Percentiles rank a stretch among this genome's conserved stretches.
phyloP scores from a whole-genome alignment of 2,888 invertebrate species.

The Cosmorhoe ocellata region DNA sequence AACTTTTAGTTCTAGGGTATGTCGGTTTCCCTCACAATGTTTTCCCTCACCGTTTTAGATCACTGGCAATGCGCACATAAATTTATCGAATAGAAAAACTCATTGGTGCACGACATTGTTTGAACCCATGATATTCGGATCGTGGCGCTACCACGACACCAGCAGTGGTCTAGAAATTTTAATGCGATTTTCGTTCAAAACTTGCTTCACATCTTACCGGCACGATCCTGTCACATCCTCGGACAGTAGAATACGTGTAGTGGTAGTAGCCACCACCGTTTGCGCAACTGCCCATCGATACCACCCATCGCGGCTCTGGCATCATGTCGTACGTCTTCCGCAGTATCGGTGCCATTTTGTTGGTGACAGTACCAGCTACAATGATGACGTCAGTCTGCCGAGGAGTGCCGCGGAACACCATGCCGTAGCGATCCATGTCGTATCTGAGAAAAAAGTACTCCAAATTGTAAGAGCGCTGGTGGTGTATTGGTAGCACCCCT shows the following conservation, averaged over 20 bases:
- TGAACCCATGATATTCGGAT: too few relatives aligned
- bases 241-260: constrained; percentile 98
- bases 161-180: too few relatives aligned
- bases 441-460: constrained; percentile 86
- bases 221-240: constrained; percentile 68
- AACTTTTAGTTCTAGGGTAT: too few relatives aligned
- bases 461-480: too few relatives aligned
- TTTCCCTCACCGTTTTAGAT: too few relatives aligned
- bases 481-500: too few relatives aligned
- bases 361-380: constrained; percentile 98
- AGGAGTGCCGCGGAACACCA: constrained; percentile 98
- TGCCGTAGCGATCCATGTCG: constrained; percentile 98
- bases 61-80: too few relatives aligned
- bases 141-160: too few relatives aligned
- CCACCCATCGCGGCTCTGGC: constrained; percentile 98
- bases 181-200: too few relatives aligned
- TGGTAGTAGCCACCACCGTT: constrained; percentile 99
- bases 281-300: constrained; percentile 99
- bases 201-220: constrained; percentile 49
- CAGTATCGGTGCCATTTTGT: constrained; percentile 99
- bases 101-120: too few relatives aligned
- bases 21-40: too few relatives aligned
- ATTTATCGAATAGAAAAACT: too few relatives aligned
- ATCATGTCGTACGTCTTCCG: constrained; percentile 98
- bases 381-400: constrained; percentile 98